These are phyloP conservation scores for Drosophila cardini DNA, from an alignment of 1,140 invertebrate genomes.

Conservation along the genomic window DNA sequence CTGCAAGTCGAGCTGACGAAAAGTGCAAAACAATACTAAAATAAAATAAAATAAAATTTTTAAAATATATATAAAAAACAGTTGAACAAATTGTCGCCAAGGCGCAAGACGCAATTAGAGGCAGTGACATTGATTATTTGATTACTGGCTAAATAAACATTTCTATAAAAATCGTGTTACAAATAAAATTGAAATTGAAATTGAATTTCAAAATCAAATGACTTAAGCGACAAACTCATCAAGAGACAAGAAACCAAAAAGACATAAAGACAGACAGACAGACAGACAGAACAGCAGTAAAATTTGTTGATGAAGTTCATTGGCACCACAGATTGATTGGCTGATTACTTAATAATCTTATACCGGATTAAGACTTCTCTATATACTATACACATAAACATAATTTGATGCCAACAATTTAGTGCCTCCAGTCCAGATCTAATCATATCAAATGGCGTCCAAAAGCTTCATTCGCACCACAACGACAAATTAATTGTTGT, in stretches of 20 bases:
- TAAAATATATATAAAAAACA: conserved; percentile 4
- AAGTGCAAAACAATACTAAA: conserved; percentile 52
- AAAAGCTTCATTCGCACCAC: conserved; percentile 51
- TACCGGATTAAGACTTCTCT: conserved; percentile 56
- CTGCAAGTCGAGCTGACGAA: conserved; percentile 51
- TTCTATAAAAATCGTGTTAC: conserved; percentile 18
- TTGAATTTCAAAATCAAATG: conserved; percentile 44
- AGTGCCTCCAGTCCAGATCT: conserved; percentile 38
- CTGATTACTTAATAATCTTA: conserved; percentile 79
- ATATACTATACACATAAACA: background rate
- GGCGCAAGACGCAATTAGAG: conserved; percentile 57
- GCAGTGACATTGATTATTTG: conserved; percentile 72
- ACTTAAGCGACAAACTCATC: conserved; percentile 43
- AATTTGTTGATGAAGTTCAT: conserved; percentile 62
- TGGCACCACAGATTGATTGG: conserved; percentile 75
- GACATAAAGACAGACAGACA: background rate
- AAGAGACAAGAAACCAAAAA: background rate
- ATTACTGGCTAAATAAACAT: conserved; percentile 21
- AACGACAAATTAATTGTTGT: conserved; percentile 43
- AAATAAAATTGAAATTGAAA: conserved; percentile 9
- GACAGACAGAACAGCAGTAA: background rate
- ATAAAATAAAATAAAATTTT: no score
- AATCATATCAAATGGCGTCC: conserved; percentile 50
- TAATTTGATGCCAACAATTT: conserved; percentile 52
- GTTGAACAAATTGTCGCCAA: conserved; percentile 43